Evolutionary conservation across 1,140 invertebrate species (phyloP).

Genomic region (Tribolium castaneum): DNA sequence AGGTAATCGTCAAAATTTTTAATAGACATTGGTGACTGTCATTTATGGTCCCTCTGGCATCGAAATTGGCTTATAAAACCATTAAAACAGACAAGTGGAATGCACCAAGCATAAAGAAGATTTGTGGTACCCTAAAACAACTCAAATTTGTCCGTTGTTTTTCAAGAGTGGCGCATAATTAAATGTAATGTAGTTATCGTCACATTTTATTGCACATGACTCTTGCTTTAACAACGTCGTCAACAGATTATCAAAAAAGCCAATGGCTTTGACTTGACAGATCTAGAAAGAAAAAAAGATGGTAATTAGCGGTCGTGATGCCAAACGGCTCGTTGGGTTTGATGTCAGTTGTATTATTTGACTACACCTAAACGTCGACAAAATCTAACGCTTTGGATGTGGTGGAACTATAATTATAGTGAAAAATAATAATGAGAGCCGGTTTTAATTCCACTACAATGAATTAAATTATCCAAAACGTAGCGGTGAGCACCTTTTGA

Average conservation of each 20-base stretch:
- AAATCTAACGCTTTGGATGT: conserved; percentile 12
- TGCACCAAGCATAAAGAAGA: conserved; percentile 10
- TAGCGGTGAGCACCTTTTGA: conserved; percentile 20
- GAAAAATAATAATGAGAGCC: conserved; percentile 14
- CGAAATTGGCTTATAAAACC: conserved; percentile 32
- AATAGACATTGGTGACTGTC: background rate
- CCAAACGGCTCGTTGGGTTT: conserved; percentile 32
- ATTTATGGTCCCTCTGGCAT: conserved; percentile 15
- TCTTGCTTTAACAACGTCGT: conserved; percentile 14
- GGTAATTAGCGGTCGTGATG: conserved; percentile 1
- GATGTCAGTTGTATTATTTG: conserved; percentile 9
- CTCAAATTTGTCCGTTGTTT: conserved; percentile 24
- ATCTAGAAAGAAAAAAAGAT: background rate
- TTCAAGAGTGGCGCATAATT: conserved; percentile 23
- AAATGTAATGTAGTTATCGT: conserved; percentile 43
- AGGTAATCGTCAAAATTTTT: conserved; percentile 4
- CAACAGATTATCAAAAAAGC: conserved; percentile 31
- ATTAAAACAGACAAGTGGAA: conserved; percentile 29
- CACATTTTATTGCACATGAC: conserved; percentile 35
- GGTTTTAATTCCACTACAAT: conserved; percentile 17
- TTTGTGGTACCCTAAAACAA: conserved; percentile 24
- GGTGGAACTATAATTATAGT: conserved; percentile 7
- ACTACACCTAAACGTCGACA: background rate
- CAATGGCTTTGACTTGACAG: background rate
- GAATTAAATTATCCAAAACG: conserved; percentile 34